Percentiles rank a stretch among this genome's conserved stretches.
Evolutionary conservation across 2,113 vertebrate genomes (phyloP).

Genomic region (Ancistrus triradiatus): DNA sequence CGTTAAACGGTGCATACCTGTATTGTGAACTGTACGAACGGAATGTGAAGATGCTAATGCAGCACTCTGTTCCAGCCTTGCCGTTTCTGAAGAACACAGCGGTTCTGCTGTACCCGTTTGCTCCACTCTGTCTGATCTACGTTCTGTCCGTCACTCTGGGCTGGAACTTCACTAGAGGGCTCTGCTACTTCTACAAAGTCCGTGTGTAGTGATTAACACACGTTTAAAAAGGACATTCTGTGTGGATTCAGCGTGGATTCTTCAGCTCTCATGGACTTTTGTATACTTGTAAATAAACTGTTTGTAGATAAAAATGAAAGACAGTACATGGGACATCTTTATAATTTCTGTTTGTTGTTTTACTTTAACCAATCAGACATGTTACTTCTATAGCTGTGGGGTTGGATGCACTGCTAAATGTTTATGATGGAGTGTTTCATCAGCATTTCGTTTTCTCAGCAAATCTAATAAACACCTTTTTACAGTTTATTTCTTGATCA

Average conservation of each 20-base stretch:
- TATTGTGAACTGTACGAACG: no score
- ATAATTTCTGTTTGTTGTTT: no score
- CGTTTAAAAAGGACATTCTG: slow-evolving; percentile 16
- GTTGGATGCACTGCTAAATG: neutral
- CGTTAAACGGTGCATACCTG: no score
- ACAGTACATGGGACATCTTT: slow-evolving; percentile 42
- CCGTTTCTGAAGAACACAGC: slow-evolving; percentile 94
- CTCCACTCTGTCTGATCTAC: slow-evolving; percentile 82
- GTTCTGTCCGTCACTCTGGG: slow-evolving; percentile 84
- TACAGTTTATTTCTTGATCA: no score
- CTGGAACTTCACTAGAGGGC: slow-evolving; percentile 90
- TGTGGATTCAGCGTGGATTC: neutral
- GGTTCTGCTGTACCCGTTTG: slow-evolving; percentile 89
- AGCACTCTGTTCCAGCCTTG: slow-evolving; percentile 68
- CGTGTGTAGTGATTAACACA: slow-evolving; percentile 76
- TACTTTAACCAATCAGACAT: slow-evolving; percentile 44
- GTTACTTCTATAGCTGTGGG: neutral
- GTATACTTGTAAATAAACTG: slow-evolving; percentile 70
- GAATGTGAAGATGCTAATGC: neutral
- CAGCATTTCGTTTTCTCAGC: slow-evolving; percentile 19
- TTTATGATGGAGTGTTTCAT: slow-evolving; percentile 9
- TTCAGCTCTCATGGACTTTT: slow-evolving; percentile 52
- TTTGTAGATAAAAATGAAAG: slow-evolving; percentile 44
- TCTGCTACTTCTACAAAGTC: slow-evolving; percentile 93
- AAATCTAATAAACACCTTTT: slow-evolving; percentile 43